Percentiles rank a stretch among this genome's conserved stretches.
Evolutionary conservation across 2,113 vertebrate species (phyloP).

Genomic region (Gobiocypris rarus): DNA sequence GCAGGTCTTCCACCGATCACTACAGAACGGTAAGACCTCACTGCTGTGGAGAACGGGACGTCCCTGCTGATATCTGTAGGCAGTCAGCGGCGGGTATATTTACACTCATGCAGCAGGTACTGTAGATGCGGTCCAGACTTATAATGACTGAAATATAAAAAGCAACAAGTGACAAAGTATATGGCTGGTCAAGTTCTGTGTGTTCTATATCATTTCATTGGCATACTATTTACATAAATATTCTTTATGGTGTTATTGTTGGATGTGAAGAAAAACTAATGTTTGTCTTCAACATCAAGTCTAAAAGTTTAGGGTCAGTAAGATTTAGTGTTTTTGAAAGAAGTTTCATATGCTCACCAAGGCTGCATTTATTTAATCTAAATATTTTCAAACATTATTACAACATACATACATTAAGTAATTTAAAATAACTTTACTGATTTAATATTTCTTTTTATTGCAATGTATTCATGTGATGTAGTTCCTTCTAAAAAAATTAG

Average conservation of each 20-base stretch:
- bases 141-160: neutral
- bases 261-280: neutral
- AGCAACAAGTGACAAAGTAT: neutral
- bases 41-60: neutral
- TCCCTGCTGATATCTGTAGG: constrained; percentile 1
- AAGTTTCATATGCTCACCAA: too few relatives aligned
- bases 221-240: neutral
- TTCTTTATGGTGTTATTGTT: neutral
- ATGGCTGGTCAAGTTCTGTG: neutral
- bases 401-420: too few relatives aligned
- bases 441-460: too few relatives aligned
- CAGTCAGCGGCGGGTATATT: neutral
- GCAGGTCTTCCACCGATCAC: constrained; percentile 82
- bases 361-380: too few relatives aligned
- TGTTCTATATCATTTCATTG: neutral
- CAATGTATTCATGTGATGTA: too few relatives aligned
- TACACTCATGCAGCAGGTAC: neutral
- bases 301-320: neutral
- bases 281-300: neutral
- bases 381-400: neutral
- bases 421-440: neutral
- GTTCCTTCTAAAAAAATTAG: too few relatives aligned
- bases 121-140: constrained; percentile 1
- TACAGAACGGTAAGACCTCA: constrained; percentile 85
- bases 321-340: neutral